These are phyloP conservation scores for Xestia ashworthii DNA, from an alignment of 2,888 invertebrate genomes.

Conservation along the genomic window DNA sequence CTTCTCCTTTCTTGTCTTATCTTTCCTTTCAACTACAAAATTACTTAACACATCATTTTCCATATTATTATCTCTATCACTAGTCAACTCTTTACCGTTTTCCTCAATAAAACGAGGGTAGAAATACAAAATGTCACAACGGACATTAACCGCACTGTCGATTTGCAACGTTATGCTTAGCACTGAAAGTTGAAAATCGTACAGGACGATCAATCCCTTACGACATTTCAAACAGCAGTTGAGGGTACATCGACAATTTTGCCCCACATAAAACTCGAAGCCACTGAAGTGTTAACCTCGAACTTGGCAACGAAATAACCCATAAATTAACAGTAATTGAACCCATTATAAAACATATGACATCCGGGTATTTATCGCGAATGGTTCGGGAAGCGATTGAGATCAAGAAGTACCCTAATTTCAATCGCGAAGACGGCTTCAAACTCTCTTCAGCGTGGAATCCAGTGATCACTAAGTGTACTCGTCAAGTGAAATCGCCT, in stretches of 20 bases:
- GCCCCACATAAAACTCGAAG: conserved; percentile 22
- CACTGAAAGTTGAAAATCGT: neutral
- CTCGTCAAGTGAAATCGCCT: too few relatives aligned
- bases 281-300: conserved; percentile 32
- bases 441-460: too few relatives aligned
- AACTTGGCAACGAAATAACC: conserved; percentile 30
- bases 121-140: neutral
- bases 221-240: neutral
- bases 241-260: neutral
- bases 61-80: neutral
- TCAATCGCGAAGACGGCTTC: too few relatives aligned
- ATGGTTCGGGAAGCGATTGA: too few relatives aligned
- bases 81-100: neutral
- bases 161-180: neutral
- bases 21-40: neutral
- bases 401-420: too few relatives aligned
- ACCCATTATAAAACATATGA: too few relatives aligned
- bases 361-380: too few relatives aligned
- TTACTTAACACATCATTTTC: neutral
- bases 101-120: neutral
- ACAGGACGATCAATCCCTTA: neutral
- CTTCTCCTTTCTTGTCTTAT: neutral
- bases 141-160: neutral
- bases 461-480: too few relatives aligned
- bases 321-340: conserved; percentile 49